Base-by-base conservation (phyloP, 2,888 invertebrate species). In the Ectemnius continuus region DNA sequence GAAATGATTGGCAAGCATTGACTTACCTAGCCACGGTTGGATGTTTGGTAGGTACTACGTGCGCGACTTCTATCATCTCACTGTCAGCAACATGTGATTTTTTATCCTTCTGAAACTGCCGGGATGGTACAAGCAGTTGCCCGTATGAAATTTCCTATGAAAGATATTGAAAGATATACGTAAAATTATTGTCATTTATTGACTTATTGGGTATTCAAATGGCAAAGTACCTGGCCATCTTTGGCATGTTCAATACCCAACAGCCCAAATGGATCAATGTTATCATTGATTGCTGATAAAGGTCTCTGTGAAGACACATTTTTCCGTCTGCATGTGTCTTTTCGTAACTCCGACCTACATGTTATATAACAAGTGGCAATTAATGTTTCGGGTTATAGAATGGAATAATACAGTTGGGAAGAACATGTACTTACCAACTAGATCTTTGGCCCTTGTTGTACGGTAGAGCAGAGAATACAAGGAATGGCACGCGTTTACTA, bases 391-490 rank as follows among this genome's bases (percentile, higher is more conserved):
- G 1, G 11, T 2, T 14, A n/a, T 47, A 47, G 4, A 14, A 4
- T 11, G n/a, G 0, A 16, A 52, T 13, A 52, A 14, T 52, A 47
- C 52, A 14, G 52, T 16, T 52, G n/a, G 13, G n/a, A 14, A 14
- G 6, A 52, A 0, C 13, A 52, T 11, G 13, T 14, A 60, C 91
- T 90, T 89, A 95, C 95, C 95, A 92, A 83, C 92, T 92, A 87
- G 91, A 93, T 73, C 94, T 93, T 75, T 93, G 91, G 84, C 94
- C 94, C 89, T 94, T 95, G 70, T 94, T 95, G 89, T 97, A 97
- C 47, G 98, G 97, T 88, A 98, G 94, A 68, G 96, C 94, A 52
- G 98, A 98, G 90, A 96, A 98, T 75, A 98, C 93, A 83, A 96
- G 93, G 91, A 97, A 95, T 47, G 98, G 98, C 70, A 95, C 94